Base-by-base conservation (phyloP, 2,113 vertebrate species). In the Sapajus apella region DNA sequence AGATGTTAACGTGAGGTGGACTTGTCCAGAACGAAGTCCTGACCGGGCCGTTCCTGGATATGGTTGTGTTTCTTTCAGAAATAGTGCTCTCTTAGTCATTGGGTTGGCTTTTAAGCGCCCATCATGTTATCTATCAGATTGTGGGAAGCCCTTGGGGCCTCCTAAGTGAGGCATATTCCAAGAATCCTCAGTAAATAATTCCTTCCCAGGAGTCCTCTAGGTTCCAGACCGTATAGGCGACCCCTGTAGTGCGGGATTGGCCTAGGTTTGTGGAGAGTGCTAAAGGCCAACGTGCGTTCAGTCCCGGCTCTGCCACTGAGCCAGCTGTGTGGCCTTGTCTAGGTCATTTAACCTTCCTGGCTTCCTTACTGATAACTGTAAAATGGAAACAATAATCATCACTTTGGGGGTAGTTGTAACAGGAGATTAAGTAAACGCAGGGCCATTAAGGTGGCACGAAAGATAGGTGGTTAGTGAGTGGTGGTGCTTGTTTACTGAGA, bases 21-120 rank as follows among this genome's bases (percentile, higher is more conserved):
- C 40, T 52, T 64, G 1, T 8, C 27, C 0, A 16, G 7, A 40
- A 23, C 0, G 1, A 10, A 13, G 2, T 20, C 13, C 18, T 12
- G 5, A 8, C 25, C 6, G 0, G 0, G 40, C 37, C 0, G 18
- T 23, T 25, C 66, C 37, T 17, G 3, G 79, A 3, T 56, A 4
- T 25, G 45, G 37, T 14, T 20, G 9, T 30, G 13, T 79, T 75
- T 45, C 52, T 58, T 61, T 45, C 6, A 18, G 76, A 90, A 79
- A 35, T 8, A 7, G 43, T 30, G 23, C 6, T 20, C 20, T 58
- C 0, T 32, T 27, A 47, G 32, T 40, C 17, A 9, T 18, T 56
- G 4, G 6, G 10, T 30, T 45, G 77, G 3, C n/a, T 75, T 50
- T 27, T 43, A 40, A 50, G 47, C 11, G 7, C 40, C 52, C 35